phyloP scores from a whole-genome alignment of 2,888 invertebrate species.

The Hyppa rectilinea region DNA sequence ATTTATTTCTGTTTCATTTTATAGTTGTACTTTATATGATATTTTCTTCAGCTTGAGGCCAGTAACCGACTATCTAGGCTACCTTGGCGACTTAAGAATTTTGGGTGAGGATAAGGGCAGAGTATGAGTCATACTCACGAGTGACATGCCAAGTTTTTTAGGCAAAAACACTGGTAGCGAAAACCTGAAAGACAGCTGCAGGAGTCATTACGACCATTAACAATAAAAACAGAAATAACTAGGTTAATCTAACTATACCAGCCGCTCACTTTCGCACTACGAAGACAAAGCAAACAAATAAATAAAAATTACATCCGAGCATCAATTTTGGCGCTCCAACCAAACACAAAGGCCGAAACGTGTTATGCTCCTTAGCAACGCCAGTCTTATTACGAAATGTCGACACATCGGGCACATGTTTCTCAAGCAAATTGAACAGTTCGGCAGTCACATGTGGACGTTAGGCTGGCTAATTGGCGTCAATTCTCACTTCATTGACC shows the following conservation, averaged over 20 bases:
- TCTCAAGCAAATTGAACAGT: conserved; percentile 59
- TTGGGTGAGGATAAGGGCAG: neutral
- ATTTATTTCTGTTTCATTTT: conserved; percentile 5
- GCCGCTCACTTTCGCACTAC: conserved; percentile 8
- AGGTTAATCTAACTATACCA: conserved; percentile 1
- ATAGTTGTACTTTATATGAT: neutral
- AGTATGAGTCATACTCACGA: too few relatives aligned
- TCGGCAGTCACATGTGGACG: conserved; percentile 65
- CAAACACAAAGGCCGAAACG: conserved; percentile 45
- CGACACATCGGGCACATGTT: conserved; percentile 43
- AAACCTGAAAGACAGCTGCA: neutral
- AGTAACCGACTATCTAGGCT: neutral
- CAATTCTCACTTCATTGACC: conserved; percentile 75
- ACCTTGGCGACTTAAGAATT: neutral
- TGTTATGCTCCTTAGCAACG: conserved; percentile 45
- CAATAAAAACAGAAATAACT: conserved; percentile 12
- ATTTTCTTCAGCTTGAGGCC: neutral
- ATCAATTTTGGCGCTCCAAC: conserved; percentile 22
- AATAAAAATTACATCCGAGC: conserved; percentile 29
- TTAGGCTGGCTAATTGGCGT: conserved; percentile 70
- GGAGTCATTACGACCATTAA: neutral
- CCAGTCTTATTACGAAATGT: conserved; percentile 46
- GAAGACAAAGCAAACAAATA: conserved; percentile 24
- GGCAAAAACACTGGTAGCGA: neutral
- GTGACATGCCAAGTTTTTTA: neutral